Evolutionary conservation across 2,797 vertebrate genomes (phyloP), one percentile per base, ranked within the genome.

Genomic region (Thaleichthys pacificus): DNA sequence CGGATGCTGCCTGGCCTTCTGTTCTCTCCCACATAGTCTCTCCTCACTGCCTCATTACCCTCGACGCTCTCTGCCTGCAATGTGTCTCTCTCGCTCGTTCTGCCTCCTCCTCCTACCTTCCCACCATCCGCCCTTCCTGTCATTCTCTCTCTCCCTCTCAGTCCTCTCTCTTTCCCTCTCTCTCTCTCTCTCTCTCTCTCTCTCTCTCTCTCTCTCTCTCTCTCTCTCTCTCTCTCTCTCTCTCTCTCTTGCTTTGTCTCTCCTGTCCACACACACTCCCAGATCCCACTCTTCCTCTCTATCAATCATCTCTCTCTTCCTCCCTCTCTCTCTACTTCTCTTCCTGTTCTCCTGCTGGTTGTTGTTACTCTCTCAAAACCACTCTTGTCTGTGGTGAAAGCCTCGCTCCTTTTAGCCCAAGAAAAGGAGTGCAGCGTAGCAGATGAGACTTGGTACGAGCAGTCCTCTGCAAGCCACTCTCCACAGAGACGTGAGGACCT

Each of bases 1-100:
- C 21, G 4, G 11, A 11, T 30, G 6, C 22, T 26, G 71, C 64
- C 71, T 70, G 68, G 64, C 57, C 61, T 32, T 68, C 72, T 56
- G 15, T 49, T 62, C 3, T 60, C 57, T 66, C 26, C 42, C 69
- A 49, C 28, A 61, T 70, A 17, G 30, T 32, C 35, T 47, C 28
- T 68, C 42, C 68, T 61, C 64, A 42, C 62, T 69, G 71, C 78
- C 64, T 80, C 68, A 65, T 69, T 35, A 65, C 61, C 26, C 62
- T 42, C 19, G 11, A 11, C 14, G 21, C 19, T 38, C 32, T 3
- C 5, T 32, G 2, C 38, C 62, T 8, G 11, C 38, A 0, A 42
- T 9, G 0, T 38, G 11, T 71, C 35, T 58, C n/a, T 70, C 56
- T 76, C 60, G 32, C 32, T 35, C 38, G 8, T 42, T 60, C 73